phyloP scores from a whole-genome alignment of 2,888 invertebrate genomes.

The Archips crataeganus region DNA sequence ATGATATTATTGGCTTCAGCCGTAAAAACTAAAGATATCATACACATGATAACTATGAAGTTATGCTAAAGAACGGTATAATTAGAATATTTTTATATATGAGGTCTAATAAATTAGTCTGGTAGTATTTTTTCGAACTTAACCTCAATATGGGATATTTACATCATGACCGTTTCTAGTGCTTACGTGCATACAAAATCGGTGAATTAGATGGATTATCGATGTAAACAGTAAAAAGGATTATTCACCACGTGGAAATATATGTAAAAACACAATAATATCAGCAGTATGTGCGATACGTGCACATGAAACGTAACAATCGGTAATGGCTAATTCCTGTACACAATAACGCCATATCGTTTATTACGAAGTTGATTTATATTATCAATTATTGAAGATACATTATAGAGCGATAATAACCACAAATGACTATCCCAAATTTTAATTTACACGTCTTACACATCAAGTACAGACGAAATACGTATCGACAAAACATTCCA shows the following conservation, averaged over 20 bases:
- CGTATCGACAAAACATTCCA: constrained; percentile 86
- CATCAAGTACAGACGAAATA: constrained; percentile 74
- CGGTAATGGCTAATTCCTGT: constrained; percentile 81
- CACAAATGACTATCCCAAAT: constrained; percentile 50
- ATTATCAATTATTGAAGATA: constrained; percentile 11
- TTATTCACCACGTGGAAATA: constrained; percentile 36
- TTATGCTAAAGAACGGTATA: background rate
- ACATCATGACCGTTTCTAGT: constrained; percentile 56
- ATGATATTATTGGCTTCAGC: constrained; percentile 51
- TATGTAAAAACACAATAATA: constrained; percentile 45
- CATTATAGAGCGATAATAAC: constrained; percentile 10
- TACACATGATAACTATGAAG: background rate
- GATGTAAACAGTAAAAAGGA: constrained; percentile 10
- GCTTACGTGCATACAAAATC: constrained; percentile 43
- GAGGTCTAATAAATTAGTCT: constrained; percentile 3
- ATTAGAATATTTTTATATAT: background rate
- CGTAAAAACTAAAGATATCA: background rate
- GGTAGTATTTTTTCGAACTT: constrained; percentile 67
- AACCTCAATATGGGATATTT: constrained; percentile 78
- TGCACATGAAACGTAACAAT: constrained; percentile 83
- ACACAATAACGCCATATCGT: constrained; percentile 79
- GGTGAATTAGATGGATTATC: constrained; percentile 14
- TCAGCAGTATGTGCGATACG: constrained; percentile 56
- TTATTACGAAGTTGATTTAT: constrained; percentile 57
- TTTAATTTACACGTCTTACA: constrained; percentile 60